Base-by-base conservation (phyloP, 2,888 invertebrate genomes). In the Glomeris marginata region DNA sequence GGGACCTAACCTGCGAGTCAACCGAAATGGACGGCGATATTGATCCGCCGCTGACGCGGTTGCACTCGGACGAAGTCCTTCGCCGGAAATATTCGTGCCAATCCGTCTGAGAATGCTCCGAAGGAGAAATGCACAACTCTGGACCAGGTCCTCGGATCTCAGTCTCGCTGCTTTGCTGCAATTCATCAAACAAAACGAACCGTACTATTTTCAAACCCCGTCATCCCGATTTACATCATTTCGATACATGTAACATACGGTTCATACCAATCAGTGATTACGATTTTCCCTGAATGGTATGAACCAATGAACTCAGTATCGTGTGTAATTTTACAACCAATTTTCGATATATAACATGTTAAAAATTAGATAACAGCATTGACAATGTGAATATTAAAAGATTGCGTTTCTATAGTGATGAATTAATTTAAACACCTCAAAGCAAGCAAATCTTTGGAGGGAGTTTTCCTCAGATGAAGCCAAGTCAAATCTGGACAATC, bases 401-500 rank as follows among this genome's bases (percentile, higher is more conserved):
- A n/a, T n/a, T n/a, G n/a, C n/a, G n/a, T n/a, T n/a, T n/a, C n/a
- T n/a, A n/a, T n/a, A n/a, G n/a, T n/a, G n/a, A n/a, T n/a, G n/a
- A n/a, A n/a, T n/a, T n/a, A n/a, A n/a, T n/a, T n/a, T n/a, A n/a
- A n/a, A n/a, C 28, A 28, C 28, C 28, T 28, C 28, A 8, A 28
- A 28, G 28, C 28, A 28, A 28, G 28, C 28, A 8, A 28, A 22
- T 41, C 28, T 11, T 15, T 50, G 46, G 20, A 54, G 54, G 5
- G 53, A 45, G 16, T 54, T 46, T 13, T 49, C 47, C 56, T 73
- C 73, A 21, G 60, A 59, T 3, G 61, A 54, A 1, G 72, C 64
- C 47, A 75, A 58, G 61, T 75, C 74, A 64, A 75, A 75, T 49
- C 64, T 63, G 5, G 71, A 66, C 11, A 75, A 63, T 6, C 66